phyloP scores from a whole-genome alignment of 2,797 vertebrate species.

The Ambastaia sidthimunki region DNA sequence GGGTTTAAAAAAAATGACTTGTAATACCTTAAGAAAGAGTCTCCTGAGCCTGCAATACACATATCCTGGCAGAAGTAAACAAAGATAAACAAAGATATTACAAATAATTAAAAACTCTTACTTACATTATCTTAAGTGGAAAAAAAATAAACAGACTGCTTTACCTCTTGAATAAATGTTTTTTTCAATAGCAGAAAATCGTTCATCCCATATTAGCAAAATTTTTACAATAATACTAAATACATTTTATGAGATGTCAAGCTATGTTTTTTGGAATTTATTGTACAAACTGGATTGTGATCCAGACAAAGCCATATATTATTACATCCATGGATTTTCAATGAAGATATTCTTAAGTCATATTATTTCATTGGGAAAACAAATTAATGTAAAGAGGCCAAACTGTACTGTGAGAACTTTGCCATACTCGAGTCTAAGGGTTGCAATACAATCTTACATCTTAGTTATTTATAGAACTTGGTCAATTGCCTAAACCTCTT shows the following conservation, averaged over 20 bases:
- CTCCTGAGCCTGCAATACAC: slow-evolving; percentile 25
- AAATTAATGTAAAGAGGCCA: neutral
- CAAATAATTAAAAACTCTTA: slow-evolving; percentile 19
- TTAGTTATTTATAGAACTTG: neutral
- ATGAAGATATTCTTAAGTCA: neutral
- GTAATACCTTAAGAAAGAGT: slow-evolving; percentile 7
- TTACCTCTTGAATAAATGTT: neutral
- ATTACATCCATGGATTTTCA: neutral
- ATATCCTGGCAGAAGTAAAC: slow-evolving; percentile 26
- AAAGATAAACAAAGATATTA: slow-evolving; percentile 9
- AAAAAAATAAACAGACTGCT: slow-evolving; percentile 14
- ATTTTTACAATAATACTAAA: neutral
- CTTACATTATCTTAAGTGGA: slow-evolving; percentile 48
- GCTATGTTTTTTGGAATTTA: too few species aligned
- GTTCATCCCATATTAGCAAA: neutral
- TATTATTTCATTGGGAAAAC: neutral
- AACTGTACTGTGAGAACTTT: neutral
- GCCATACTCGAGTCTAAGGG: neutral
- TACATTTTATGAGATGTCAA: neutral
- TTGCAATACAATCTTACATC: neutral
- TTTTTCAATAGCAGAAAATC: neutral
- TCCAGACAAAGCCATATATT: neutral
- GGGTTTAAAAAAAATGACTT: slow-evolving; percentile 3
- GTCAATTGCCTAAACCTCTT: neutral
- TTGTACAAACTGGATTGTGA: neutral